Evolutionary conservation across 1,140 invertebrate genomes (phyloP).

Genomic region (Drosophila erecta): DNA sequence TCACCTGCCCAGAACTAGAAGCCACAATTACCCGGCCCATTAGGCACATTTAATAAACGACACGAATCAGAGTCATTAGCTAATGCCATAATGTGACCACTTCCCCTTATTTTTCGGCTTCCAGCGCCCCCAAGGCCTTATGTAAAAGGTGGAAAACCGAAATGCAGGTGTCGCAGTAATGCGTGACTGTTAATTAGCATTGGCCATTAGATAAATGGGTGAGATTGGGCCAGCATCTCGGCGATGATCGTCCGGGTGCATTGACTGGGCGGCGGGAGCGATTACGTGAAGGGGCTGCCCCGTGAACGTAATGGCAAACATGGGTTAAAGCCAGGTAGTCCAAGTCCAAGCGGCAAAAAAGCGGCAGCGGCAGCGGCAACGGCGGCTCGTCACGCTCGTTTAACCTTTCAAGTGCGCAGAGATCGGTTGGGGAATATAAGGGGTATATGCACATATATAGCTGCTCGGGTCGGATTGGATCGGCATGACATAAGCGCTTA

Average conservation of each 20-base stretch:
- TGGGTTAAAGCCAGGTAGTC: slow-evolving; percentile 26
- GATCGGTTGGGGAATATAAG: slow-evolving; percentile 16
- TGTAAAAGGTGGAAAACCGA: slow-evolving; percentile 27
- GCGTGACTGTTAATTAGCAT: slow-evolving; percentile 52
- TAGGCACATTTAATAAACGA: slow-evolving; percentile 3
- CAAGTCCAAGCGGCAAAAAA: slow-evolving; percentile 40
- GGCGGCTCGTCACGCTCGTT: slow-evolving; percentile 53
- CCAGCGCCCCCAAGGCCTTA: slow-evolving; percentile 13
- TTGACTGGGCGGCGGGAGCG: slow-evolving; percentile 5
- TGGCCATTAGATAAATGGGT: slow-evolving; percentile 34
- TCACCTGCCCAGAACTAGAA: slow-evolving; percentile 20
- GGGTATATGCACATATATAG: neutral
- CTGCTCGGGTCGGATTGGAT: slow-evolving; percentile 16
- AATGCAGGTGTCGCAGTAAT: slow-evolving; percentile 49
- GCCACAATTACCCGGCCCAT: slow-evolving; percentile 3
- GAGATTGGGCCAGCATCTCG: slow-evolving; percentile 25
- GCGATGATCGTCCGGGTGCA: neutral
- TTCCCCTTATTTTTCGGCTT: neutral
- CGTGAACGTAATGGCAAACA: slow-evolving; percentile 15
- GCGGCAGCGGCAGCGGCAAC: slow-evolving; percentile 9
- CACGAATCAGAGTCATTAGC: slow-evolving; percentile 12
- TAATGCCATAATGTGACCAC: slow-evolving; percentile 12
- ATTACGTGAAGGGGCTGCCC: slow-evolving; percentile 37
- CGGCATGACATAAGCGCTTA: slow-evolving; percentile 57
- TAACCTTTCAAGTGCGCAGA: slow-evolving; percentile 66